Evolutionary conservation across 2,888 invertebrate genomes (phyloP), one percentile per base, ranked within the genome.

Genomic region (Dinocampus coccinellae): DNA sequence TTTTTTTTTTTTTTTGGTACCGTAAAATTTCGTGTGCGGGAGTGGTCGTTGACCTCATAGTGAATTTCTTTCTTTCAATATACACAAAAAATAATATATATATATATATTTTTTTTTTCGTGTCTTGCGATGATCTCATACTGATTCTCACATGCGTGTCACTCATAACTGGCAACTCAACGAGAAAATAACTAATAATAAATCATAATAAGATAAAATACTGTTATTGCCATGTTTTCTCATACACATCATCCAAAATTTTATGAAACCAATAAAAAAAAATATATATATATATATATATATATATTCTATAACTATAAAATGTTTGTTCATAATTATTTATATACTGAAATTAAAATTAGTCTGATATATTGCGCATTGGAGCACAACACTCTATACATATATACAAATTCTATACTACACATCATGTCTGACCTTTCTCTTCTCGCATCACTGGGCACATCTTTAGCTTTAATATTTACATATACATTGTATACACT

Each of bases 1-100:
- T n/a, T n/a, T n/a, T n/a, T n/a, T n/a, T n/a, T n/a, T n/a, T n/a
- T 62, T 70, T 65, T 61, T 55, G 58, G 52, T 69, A 16, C 33
- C 70, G 24, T 62, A 62, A 62, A 70, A 52, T 68, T 60, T 68
- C 33, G 47, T 68, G 60, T 20, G 60, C 67, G 67, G 47, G 69
- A 22, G 69, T 57, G 75, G 73, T 63, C 72, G 61, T 69, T 68
- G 76, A 76, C 75, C 75, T 73, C 69, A 55, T 58, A 7, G 47
- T 68, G 67, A 73, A 67, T 67, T 39, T 53, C n/a, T 47, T 73
- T 24, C 26, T 69, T 47, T 53, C 26, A 65, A 65, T 62, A 47
- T 47, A 47, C 63, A 63, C 11, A 34, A 39, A 68, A 13, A 39
- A 34, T 33, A 16, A 9, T 11, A 16, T 9, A 34, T 63, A 42